Evolutionary conservation across 2,888 invertebrate genomes (phyloP), one percentile per base, ranked within the genome.

Genomic region (Tryphoninae sp.): DNA sequence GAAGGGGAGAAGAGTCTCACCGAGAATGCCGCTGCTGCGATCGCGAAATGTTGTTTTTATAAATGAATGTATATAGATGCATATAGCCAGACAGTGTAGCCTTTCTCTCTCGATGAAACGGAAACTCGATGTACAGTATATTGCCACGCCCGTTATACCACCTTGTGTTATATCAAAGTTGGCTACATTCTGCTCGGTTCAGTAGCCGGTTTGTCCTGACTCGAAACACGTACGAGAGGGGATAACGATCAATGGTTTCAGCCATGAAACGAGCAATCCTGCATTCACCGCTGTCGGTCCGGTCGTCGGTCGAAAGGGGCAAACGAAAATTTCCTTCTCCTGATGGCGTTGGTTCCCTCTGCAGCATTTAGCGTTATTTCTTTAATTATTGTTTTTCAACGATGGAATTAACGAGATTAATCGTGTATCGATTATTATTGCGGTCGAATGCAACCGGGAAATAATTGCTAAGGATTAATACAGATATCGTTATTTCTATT

Each of bases 31-130:
- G 69, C 68, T 64, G 68, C 11, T 42, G 13, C 58, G 64, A 33
- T 16, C 45, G 13, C 72, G 40, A 61, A 11, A 72, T 23, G 49
- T 11, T 42, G 7, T 62, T 73, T 77, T 77, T 67, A 73, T 77
- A 59, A 9, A 19, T 19, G 19, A 19, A 19, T 42, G 59, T 26
- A 40, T 33, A 13, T 13, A 53, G 13, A 53, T 13, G 2, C 7
- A 53, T 22, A 23, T 13, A 58, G 58, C 33, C 4, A 49, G 40
- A 51, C 22, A 16, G 51, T 33, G 49, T 19, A 51, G 62, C 81
- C 81, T 81, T 81, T 81, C 81, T 42, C 73, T 81, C 77, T 81
- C 69, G 77, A 62, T 73, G 23, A 73, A 77, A 78, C 73, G 73
- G 77, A 81, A 81, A 81, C 53, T 77, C 51, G 65, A 73, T 49